Evolutionary conservation across 2,113 vertebrate species (phyloP).

Genomic region (Entelurus aequoreus): DNA sequence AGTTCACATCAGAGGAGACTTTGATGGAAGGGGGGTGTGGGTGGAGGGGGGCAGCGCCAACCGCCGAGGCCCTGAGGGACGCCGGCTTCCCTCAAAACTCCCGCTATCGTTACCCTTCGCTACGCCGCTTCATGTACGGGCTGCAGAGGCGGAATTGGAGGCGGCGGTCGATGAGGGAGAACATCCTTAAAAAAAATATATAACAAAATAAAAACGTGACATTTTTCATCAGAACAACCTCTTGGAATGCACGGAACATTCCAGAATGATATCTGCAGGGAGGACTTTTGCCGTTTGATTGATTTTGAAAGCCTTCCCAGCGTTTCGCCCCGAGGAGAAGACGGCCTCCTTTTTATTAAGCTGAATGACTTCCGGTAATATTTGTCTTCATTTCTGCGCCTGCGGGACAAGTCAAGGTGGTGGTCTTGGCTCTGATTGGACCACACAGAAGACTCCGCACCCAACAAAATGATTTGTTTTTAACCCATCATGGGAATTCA

Average conservation of each 20-base stretch:
- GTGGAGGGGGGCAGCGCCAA: too few relatives aligned
- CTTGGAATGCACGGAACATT: neutral
- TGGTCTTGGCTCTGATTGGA: too few relatives aligned
- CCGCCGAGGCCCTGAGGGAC: conserved; percentile 2
- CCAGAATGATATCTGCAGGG: neutral
- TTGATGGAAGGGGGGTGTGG: neutral
- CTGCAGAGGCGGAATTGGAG: neutral
- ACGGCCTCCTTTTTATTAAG: neutral
- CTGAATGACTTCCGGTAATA: too few relatives aligned
- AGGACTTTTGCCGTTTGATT: neutral
- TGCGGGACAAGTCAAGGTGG: too few relatives aligned
- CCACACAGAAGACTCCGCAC: too few relatives aligned
- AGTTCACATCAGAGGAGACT: conserved; percentile 4
- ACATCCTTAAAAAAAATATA: neutral
- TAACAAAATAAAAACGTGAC: neutral
- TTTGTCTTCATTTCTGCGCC: too few relatives aligned
- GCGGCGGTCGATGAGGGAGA: neutral
- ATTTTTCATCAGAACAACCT: conserved; percentile 5
- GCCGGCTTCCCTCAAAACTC: conserved; percentile 4
- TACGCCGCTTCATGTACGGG: neutral
- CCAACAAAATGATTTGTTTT: too few relatives aligned
- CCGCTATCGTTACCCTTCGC: neutral
- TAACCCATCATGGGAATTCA: too few relatives aligned
- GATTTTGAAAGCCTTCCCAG: neutral
- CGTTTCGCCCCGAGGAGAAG: neutral